phyloP scores from a whole-genome alignment of 2,113 vertebrate genomes.

The Mobula birostris region DNA sequence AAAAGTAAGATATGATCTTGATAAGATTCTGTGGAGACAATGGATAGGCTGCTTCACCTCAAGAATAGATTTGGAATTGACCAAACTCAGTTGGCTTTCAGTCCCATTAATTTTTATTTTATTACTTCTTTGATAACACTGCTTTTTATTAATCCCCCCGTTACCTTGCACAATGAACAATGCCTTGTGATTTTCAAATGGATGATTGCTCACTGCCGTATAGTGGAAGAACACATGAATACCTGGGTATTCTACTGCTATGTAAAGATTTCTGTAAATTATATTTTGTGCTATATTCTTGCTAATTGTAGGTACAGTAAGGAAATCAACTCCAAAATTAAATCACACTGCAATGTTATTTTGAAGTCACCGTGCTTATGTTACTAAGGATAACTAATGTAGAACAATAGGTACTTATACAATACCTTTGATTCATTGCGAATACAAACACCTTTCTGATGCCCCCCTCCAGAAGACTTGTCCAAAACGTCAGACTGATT shows the following conservation, averaged over 20 bases:
- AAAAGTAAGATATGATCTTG: no score
- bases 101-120: no score
- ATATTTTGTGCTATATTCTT: background rate
- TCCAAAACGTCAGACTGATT: slow-evolving; percentile 53
- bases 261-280: background rate
- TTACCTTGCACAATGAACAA: background rate
- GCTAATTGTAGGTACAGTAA: background rate
- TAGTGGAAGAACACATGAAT: background rate
- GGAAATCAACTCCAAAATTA: background rate
- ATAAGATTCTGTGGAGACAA: no score
- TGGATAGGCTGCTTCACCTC: no score
- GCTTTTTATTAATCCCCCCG: background rate
- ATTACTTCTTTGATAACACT: no score
- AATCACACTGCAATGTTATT: background rate
- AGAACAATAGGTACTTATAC: background rate
- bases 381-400: background rate
- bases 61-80: no score
- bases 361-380: background rate
- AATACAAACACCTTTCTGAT: slow-evolving; percentile 1
- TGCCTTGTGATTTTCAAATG: background rate
- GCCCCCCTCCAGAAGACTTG: slow-evolving; percentile 57
- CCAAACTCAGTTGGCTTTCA: no score
- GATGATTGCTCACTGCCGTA: background rate
- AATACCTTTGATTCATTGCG: slow-evolving; percentile 70
- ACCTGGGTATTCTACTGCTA: background rate